phyloP scores from a whole-genome alignment of 2,113 vertebrate species.

The Heliornis fulica region DNA sequence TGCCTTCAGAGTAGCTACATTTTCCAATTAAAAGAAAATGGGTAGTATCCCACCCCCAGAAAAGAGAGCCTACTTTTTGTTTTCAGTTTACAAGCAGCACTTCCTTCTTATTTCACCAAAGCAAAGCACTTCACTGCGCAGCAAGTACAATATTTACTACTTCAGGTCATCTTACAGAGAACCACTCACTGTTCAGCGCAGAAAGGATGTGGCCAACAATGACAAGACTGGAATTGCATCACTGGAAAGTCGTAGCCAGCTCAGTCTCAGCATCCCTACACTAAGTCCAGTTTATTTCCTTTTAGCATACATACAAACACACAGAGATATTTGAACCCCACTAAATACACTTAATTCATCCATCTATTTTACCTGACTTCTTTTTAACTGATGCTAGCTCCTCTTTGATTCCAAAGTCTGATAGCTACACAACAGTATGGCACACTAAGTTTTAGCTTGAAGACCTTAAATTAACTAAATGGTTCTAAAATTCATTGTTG shows the following conservation, averaged over 20 bases:
- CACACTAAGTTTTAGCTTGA: background rate
- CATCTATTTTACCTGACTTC: background rate
- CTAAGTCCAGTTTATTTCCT: background rate
- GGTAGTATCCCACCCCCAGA: background rate
- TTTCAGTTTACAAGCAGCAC: background rate
- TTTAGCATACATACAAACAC: background rate
- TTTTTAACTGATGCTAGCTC: background rate
- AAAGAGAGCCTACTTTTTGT: background rate
- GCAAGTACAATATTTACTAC: background rate
- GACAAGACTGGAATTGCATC: background rate
- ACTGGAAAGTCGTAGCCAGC: background rate
- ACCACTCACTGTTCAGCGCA: background rate
- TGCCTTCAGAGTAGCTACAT: background rate
- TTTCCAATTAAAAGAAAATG: background rate
- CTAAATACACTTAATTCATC: background rate
- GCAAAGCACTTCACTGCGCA: background rate
- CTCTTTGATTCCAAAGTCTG: background rate
- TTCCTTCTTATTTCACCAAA: background rate
- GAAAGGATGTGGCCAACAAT: background rate
- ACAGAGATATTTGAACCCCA: background rate
- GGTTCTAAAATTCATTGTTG: background rate
- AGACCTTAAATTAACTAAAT: background rate
- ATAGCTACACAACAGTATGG: rapidly evolving
- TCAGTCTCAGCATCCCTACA: background rate
- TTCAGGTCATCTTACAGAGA: background rate